phyloP scores from a whole-genome alignment of 2,113 vertebrate species.

The Upupa epops region DNA sequence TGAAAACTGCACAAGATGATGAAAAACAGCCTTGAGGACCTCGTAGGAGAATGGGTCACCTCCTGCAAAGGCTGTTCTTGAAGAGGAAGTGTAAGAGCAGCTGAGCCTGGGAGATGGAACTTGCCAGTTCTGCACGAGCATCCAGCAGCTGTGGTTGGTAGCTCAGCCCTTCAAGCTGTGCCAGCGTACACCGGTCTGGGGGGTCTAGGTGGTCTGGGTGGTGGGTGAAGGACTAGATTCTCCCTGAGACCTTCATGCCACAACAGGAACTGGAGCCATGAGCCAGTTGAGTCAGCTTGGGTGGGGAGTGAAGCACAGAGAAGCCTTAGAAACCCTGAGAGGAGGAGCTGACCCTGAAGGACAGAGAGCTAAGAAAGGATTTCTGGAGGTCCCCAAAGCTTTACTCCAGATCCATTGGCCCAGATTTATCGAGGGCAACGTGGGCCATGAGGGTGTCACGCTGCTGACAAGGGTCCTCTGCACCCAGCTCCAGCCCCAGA shows the following conservation, averaged over 20 bases:
- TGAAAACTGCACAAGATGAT: neutral
- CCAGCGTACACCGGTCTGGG: neutral
- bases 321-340: neutral
- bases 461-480: neutral
- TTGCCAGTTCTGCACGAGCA: too few species aligned
- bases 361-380: neutral
- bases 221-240: neutral
- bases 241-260: accelerated
- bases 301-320: too few species aligned
- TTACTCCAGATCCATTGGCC: neutral
- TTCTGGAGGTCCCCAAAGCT: neutral
- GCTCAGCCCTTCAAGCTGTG: neutral
- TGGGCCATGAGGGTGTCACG: accelerated
- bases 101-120: neutral
- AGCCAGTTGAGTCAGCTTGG: neutral
- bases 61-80: neutral
- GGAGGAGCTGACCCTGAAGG: neutral
- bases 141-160: neutral
- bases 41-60: neutral
- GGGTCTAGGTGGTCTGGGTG: neutral
- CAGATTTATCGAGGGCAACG: neutral
- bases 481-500: neutral
- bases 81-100: neutral
- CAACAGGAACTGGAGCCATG: neutral
- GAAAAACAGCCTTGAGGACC: neutral